These are phyloP conservation scores for Macrotis lagotis DNA, from an alignment of 2,113 vertebrate species.

Conservation along the genomic window DNA sequence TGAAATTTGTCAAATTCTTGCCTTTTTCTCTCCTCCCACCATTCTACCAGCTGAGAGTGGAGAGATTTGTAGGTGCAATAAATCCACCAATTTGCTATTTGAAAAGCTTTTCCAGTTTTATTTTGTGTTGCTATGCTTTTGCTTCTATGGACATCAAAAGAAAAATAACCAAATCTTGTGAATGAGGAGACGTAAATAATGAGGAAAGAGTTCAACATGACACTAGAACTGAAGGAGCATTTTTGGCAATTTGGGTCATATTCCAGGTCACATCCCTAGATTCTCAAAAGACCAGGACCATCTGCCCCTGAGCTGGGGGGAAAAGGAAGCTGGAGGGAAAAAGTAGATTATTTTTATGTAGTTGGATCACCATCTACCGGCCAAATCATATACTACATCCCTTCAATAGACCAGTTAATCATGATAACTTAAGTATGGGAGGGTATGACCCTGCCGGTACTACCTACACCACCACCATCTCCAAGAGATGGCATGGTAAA, in stretches of 20 bases:
- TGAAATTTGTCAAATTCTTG: too few relatives aligned
- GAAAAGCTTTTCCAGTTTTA: not conserved
- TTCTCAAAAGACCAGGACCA: not conserved
- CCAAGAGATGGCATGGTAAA: not conserved
- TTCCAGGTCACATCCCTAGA: not conserved
- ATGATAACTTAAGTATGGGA: not conserved
- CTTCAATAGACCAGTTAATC: not conserved
- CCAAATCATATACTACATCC: not conserved
- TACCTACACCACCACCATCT: not conserved
- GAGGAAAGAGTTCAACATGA: not conserved
- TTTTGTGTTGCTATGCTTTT: not conserved
- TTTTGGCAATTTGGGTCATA: not conserved
- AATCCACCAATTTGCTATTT: too few relatives aligned
- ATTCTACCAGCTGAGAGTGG: too few relatives aligned
- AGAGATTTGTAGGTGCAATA: too few relatives aligned
- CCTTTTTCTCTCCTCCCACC: too few relatives aligned
- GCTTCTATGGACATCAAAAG: not conserved
- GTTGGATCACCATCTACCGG: not conserved
- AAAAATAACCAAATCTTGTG: not conserved
- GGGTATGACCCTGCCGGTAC: not conserved
- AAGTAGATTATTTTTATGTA: not conserved
- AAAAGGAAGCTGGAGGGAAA: not conserved
- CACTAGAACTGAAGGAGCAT: not conserved
- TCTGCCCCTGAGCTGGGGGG: not conserved
- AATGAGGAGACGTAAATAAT: not conserved